Evolutionary conservation across 1,140 invertebrate genomes (phyloP).

Genomic region (Musca vetustissima): DNA sequence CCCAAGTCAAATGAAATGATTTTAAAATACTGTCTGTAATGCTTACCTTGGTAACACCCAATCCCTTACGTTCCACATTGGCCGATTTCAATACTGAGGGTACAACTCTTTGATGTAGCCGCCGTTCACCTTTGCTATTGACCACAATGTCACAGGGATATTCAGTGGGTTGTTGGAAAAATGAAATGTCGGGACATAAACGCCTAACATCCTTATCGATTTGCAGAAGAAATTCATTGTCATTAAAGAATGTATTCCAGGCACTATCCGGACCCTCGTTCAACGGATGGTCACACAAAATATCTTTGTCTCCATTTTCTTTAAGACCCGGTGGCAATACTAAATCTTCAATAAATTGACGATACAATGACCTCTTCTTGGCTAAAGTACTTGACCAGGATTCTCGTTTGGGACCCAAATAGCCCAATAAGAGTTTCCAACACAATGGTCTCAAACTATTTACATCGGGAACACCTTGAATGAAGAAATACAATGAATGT

Average conservation of each 20-base stretch:
- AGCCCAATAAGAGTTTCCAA: slow-evolving; percentile 83
- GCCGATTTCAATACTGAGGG: slow-evolving; percentile 82
- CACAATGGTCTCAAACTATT: slow-evolving; percentile 73
- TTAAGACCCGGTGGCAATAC: slow-evolving; percentile 74
- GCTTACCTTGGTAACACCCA: slow-evolving; percentile 85
- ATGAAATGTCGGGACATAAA: slow-evolving; percentile 94
- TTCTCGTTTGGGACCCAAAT: slow-evolving; percentile 68
- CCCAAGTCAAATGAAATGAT: background rate
- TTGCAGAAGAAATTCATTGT: slow-evolving; percentile 90
- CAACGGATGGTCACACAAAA: slow-evolving; percentile 79
- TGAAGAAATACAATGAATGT: background rate
- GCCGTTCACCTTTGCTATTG: slow-evolving; percentile 70
- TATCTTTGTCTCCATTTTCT: slow-evolving; percentile 60
- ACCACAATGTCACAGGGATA: slow-evolving; percentile 79
- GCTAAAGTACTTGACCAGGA: slow-evolving; percentile 67
- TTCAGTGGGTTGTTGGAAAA: slow-evolving; percentile 89
- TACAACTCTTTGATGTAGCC: slow-evolving; percentile 85
- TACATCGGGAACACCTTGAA: slow-evolving; percentile 78
- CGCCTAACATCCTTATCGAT: slow-evolving; percentile 97
- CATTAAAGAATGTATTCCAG: slow-evolving; percentile 91
- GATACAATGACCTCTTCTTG: slow-evolving; percentile 75
- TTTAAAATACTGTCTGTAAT: background rate
- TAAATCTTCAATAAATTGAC: slow-evolving; percentile 85
- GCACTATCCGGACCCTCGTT: slow-evolving; percentile 91
- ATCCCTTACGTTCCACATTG: slow-evolving; percentile 82